Evolutionary conservation across 2,797 vertebrate genomes (phyloP).

Genomic region (Pempheris klunzingeri): DNA sequence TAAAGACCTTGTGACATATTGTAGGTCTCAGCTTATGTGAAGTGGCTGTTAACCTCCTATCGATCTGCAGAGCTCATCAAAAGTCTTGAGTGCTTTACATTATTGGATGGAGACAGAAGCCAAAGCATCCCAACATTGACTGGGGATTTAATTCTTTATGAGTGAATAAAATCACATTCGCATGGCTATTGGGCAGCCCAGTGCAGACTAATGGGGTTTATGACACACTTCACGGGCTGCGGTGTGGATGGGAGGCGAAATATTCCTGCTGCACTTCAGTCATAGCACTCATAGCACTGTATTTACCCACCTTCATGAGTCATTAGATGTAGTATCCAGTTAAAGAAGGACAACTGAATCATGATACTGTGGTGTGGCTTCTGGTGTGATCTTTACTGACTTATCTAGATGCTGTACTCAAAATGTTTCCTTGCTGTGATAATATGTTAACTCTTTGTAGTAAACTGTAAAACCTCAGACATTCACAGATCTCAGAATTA

Average conservation of each 20-base stretch:
- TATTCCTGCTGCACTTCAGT: conserved; percentile 42
- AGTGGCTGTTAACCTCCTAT: conserved; percentile 77
- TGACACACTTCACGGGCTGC: conserved; percentile 48
- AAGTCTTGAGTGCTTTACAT: conserved; percentile 73
- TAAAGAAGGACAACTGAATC: neutral
- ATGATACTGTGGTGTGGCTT: conserved; percentile 32
- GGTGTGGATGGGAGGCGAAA: conserved; percentile 38
- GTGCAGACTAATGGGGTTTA: conserved; percentile 59
- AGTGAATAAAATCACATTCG: conserved; percentile 70
- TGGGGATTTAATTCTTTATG: conserved; percentile 70
- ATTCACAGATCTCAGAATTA: conserved; percentile 17
- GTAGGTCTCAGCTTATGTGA: conserved; percentile 64
- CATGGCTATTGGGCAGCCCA: conserved; percentile 40
- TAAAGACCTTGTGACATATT: conserved; percentile 60
- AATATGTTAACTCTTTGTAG: conserved; percentile 25
- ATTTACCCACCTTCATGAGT: conserved; percentile 25
- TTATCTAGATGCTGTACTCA: neutral
- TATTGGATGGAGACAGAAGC: conserved; percentile 63
- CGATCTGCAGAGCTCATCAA: conserved; percentile 78
- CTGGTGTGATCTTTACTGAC: neutral
- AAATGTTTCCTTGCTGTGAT: conserved; percentile 13
- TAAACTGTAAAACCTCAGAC: conserved; percentile 29
- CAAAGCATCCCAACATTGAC: conserved; percentile 62
- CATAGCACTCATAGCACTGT: conserved; percentile 11
- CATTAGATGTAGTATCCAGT: conserved; percentile 4